Percentiles rank a stretch among this genome's conserved stretches.
phyloP scores from a whole-genome alignment of 2,888 invertebrate genomes.

The Chrysolina oricalcia region DNA sequence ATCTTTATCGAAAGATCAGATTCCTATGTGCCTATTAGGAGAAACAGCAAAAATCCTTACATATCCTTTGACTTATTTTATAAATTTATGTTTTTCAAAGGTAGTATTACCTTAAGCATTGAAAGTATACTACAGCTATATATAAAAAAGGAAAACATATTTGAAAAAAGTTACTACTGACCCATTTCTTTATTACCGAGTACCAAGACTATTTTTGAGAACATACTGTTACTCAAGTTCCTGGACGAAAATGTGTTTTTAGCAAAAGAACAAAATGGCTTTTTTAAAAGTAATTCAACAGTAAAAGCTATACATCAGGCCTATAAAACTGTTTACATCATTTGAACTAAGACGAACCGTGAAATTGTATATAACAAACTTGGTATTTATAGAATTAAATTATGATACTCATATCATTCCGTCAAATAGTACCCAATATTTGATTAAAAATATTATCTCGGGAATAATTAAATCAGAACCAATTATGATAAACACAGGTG shows the following conservation, averaged over 20 bases:
- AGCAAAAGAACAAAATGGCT: slow-evolving; percentile 27
- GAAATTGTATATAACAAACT: too few relatives aligned
- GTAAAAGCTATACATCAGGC: slow-evolving; percentile 30
- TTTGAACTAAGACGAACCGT: neutral
- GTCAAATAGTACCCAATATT: too few relatives aligned
- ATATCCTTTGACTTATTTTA: slow-evolving; percentile 26
- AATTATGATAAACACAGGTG: too few relatives aligned
- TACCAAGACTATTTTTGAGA: slow-evolving; percentile 28
- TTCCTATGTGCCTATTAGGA: slow-evolving; percentile 14
- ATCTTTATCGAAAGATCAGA: too few relatives aligned
- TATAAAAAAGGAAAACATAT: slow-evolving; percentile 27
- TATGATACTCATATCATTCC: too few relatives aligned
- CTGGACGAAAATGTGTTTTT: slow-evolving; percentile 2
- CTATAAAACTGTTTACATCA: slow-evolving; percentile 19
- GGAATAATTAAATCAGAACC: too few relatives aligned
- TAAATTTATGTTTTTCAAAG: slow-evolving; percentile 17
- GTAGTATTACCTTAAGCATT: slow-evolving; percentile 17
- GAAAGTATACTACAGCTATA: slow-evolving; percentile 27
- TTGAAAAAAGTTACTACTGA: slow-evolving; percentile 23
- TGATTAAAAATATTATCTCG: too few relatives aligned
- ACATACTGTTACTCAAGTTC: neutral
- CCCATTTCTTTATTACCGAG: slow-evolving; percentile 28
- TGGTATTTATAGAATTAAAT: too few relatives aligned
- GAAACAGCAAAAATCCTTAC: slow-evolving; percentile 16
- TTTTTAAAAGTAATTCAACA: slow-evolving; percentile 28